A percentile compares a stretch with the other conserved stretches of the same genome.
These are phyloP conservation scores for Pristionchus japonicus DNA, from an alignment of 2,888 invertebrate species.

Conservation along the genomic window DNA sequence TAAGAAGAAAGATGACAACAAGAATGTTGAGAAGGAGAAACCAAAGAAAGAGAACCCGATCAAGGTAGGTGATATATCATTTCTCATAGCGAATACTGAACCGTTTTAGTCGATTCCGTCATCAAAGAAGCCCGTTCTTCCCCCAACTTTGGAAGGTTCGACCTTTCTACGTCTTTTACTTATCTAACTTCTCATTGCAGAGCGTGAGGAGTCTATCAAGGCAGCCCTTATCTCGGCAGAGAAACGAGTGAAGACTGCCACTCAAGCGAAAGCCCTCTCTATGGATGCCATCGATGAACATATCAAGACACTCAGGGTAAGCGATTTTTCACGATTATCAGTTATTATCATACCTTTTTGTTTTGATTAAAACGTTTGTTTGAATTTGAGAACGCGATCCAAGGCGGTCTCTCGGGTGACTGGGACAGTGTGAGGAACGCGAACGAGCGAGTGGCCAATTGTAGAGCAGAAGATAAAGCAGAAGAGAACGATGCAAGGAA, in stretches of 20 bases:
- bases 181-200: neutral
- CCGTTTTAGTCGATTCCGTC: neutral
- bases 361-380: neutral
- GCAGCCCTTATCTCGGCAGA: conserved; percentile 61
- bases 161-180: neutral
- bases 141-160: conserved; percentile 35
- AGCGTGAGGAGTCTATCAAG: conserved; percentile 17
- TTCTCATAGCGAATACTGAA: neutral
- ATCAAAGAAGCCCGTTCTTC: neutral
- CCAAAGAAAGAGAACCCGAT: neutral
- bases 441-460: conserved; percentile 34
- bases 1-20: conserved; percentile 39
- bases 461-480: conserved; percentile 56
- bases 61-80: neutral
- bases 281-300: conserved; percentile 58
- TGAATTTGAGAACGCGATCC: conserved; percentile 76
- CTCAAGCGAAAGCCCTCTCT: conserved; percentile 63
- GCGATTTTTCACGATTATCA: neutral
- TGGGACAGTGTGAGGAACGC: conserved; percentile 57
- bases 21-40: neutral
- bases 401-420: conserved; percentile 61
- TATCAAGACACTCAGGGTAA: conserved; percentile 27
- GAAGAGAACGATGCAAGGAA: conserved; percentile 64
- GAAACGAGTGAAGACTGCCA: conserved; percentile 59
- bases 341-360: neutral